Evolutionary conservation across 2,888 invertebrate genomes (phyloP).

Genomic region (Ectemnius lituratus): DNA sequence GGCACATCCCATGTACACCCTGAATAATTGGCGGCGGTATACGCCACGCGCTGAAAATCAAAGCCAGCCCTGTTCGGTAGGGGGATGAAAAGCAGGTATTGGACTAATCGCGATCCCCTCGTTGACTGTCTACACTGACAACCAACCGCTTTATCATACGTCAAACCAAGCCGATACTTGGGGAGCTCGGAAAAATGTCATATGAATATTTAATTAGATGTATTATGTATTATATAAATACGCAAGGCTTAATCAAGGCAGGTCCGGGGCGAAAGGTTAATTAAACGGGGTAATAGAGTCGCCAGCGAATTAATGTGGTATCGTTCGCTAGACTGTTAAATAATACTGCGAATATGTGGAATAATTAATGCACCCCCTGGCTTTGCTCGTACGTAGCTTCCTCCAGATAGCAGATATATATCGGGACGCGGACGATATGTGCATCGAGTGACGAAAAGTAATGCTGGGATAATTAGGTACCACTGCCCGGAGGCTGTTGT

Average conservation of each 20-base stretch:
- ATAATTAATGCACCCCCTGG: neutral
- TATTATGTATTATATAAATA: neutral
- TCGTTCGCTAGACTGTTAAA: constrained; percentile 3
- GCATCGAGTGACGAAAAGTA: too few species aligned
- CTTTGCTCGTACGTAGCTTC: too few species aligned
- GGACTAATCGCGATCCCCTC: too few species aligned
- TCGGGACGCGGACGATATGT: too few species aligned
- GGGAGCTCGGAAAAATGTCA: neutral
- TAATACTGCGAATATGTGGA: neutral
- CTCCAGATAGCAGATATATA: too few species aligned
- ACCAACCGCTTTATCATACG: neutral
- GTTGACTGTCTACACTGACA: too few species aligned
- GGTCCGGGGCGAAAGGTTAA: constrained; percentile 7
- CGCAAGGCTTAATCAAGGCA: constrained; percentile 12
- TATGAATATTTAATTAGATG: constrained; percentile 3
- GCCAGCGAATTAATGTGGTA: neutral
- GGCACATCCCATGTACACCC: constrained; percentile 34
- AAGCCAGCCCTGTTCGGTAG: constrained; percentile 24
- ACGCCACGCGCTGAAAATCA: constrained; percentile 50
- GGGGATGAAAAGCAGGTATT: too few species aligned
- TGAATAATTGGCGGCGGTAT: constrained; percentile 60
- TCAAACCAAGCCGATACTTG: neutral
- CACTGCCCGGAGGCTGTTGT: too few species aligned
- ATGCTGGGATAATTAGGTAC: too few species aligned
- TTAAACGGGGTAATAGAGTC: constrained; percentile 24